phyloP scores from a whole-genome alignment of 2,113 vertebrate species.

The Pedionomus torquatus region DNA sequence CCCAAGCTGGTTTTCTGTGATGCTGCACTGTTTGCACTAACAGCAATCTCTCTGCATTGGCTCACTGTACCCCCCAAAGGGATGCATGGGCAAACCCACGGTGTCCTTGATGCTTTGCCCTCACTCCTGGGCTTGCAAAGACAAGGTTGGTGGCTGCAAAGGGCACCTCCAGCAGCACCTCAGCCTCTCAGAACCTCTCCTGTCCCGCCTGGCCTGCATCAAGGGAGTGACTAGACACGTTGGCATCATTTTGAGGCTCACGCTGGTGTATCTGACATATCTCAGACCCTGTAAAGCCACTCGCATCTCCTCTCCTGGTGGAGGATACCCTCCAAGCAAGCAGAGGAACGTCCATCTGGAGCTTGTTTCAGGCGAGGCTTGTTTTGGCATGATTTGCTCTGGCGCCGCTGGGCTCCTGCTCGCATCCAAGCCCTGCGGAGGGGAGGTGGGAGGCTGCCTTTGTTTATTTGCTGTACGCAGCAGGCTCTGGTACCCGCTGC shows the following conservation, averaged over 20 bases:
- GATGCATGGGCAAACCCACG: not conserved
- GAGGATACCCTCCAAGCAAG: not conserved
- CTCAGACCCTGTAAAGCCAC: accelerated
- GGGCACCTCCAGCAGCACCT: not conserved
- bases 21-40: not conserved
- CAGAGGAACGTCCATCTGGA: accelerated
- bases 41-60: not conserved
- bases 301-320: accelerated
- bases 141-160: not conserved
- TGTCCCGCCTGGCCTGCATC: not conserved
- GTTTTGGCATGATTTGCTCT: not conserved
- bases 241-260: not conserved
- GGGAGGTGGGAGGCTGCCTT: not conserved
- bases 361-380: not conserved
- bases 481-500: not conserved
- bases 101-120: not conserved
- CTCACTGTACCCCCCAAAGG: not conserved
- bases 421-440: not conserved
- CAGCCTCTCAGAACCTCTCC: not conserved
- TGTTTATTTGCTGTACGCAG: not conserved
- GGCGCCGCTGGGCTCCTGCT: not conserved
- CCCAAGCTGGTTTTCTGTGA: not conserved
- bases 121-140: not conserved
- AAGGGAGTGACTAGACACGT: not conserved
- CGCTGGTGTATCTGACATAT: accelerated